Evolutionary conservation across 2,888 invertebrate genomes (phyloP), one percentile per base, ranked within the genome.

Genomic region (Suillia variegata): DNA sequence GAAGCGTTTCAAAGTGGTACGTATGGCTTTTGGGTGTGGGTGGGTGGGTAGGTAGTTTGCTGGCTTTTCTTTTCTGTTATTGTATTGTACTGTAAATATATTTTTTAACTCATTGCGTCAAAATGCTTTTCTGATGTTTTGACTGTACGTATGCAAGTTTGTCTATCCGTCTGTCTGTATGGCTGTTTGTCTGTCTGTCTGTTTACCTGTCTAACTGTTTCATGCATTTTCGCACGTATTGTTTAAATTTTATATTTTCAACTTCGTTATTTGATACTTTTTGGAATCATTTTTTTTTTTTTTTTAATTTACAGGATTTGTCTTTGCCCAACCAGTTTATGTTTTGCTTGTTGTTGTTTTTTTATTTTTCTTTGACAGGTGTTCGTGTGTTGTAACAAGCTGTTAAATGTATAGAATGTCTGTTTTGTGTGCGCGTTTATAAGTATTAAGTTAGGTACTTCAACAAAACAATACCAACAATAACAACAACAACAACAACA

Each of bases 261-360:
- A 12, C 21, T 38, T 2, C 45, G 57, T 47, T 47, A 57, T 47
- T 52, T 33, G 52, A 57, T 57, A 52, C 45, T 8, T 51, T 22
- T 56, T 56, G 12, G 15, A n/a, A n/a, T n/a, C 26, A 38, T 38
- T 4, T n/a, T 38, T 38, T 38, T 38, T 38, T 38, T 10, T 26
- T n/a, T 24, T 18, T 34, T 48, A 15, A 22, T 45, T 13, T 48
- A 26, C 24, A 12, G 31, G 12, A 13, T 45, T 48, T 48, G n/a
- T n/a, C 4, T 38, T 38, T 38, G 15, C n/a, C 38, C 26, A 26
- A 26, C 5, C 10, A 26, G n/a, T n/a, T n/a, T 10, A n/a, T 38
- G 38, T 38, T n/a, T 8, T 38, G 15, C n/a, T 13, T 6, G 15
- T 5, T 24, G 20, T 26, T n/a, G n/a, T 21, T 17, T 17, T 47